Conservation (phyloP, 2,888 invertebrate species). For the Ganaspis brasiliensis region DNA sequence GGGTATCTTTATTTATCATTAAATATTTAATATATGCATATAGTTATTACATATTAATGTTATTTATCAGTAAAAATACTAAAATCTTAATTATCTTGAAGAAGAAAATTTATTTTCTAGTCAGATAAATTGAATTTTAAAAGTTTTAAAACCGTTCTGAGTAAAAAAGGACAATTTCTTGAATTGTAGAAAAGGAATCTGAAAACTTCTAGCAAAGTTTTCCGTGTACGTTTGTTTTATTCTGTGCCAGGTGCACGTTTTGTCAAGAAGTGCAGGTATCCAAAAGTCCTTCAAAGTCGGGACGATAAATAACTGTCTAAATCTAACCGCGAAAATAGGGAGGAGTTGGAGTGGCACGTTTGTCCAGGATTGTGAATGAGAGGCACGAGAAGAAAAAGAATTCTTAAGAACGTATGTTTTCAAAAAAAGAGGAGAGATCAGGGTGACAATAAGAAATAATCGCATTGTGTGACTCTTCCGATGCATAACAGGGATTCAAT, state of each 20-base stretch:
- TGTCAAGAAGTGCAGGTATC: constrained; percentile 10
- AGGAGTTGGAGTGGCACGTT: constrained; percentile 36
- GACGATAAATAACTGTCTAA: constrained; percentile 29
- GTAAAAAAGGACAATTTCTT: neutral
- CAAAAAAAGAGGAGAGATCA: constrained; percentile 21
- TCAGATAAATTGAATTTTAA: neutral
- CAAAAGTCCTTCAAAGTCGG: constrained; percentile 25
- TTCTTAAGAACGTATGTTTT: constrained; percentile 23
- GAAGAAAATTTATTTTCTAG: no score
- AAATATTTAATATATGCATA: no score
- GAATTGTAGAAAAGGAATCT: neutral
- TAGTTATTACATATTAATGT: no score
- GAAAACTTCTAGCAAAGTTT: neutral
- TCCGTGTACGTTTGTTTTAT: neutral
- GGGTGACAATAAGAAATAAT: constrained; percentile 22
- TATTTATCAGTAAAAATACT: no score
- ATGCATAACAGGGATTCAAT: constrained; percentile 22
- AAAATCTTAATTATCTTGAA: no score
- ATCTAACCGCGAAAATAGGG: constrained; percentile 36
- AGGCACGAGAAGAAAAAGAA: constrained; percentile 25
- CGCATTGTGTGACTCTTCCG: constrained; percentile 3
- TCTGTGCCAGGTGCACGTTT: constrained; percentile 20
- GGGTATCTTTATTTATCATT: no score
- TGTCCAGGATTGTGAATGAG: constrained; percentile 29
- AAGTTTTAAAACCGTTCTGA: neutral